These are phyloP conservation scores for Drosophila ironensis DNA, from an alignment of 1,140 invertebrate genomes.

Conservation along the genomic window DNA sequence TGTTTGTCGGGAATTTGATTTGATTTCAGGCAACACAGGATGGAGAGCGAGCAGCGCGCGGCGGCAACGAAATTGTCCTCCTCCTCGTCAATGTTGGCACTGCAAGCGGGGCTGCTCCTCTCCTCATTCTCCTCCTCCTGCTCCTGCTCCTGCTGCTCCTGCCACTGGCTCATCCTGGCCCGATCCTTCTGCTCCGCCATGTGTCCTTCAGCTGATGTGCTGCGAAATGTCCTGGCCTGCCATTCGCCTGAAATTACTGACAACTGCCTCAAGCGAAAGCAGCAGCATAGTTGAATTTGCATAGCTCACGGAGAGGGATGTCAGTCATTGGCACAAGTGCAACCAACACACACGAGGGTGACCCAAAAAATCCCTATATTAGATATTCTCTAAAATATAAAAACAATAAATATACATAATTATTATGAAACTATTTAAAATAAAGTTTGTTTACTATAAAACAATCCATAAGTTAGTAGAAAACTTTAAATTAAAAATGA, in stretches of 20 bases:
- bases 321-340: constrained; percentile 73
- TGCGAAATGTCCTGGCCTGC: constrained; percentile 28
- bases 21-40: constrained; percentile 50
- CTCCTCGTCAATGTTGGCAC: constrained; percentile 40
- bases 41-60: constrained; percentile 4
- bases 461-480: no score
- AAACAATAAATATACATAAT: not conserved
- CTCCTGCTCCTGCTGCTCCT: not conserved
- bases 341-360: constrained; percentile 35
- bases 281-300: constrained; percentile 56
- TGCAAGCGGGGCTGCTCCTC: no score
- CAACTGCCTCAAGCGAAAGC: constrained; percentile 46
- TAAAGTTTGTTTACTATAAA: no score
- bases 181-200: not conserved
- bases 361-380: constrained; percentile 1
- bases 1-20: constrained; percentile 69
- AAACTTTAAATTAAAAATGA: no score
- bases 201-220: constrained; percentile 18
- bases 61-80: constrained; percentile 26
- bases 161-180: not conserved
- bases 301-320: constrained; percentile 41
- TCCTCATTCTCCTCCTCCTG: not conserved
- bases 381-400: not conserved
- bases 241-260: constrained; percentile 56
- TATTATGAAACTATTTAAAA: not conserved